Percentiles rank a stretch among this genome's conserved stretches.
Conservation (phyloP, 35 echinoderm and acorn worm species). For the Lytechinus pictus region DNA sequence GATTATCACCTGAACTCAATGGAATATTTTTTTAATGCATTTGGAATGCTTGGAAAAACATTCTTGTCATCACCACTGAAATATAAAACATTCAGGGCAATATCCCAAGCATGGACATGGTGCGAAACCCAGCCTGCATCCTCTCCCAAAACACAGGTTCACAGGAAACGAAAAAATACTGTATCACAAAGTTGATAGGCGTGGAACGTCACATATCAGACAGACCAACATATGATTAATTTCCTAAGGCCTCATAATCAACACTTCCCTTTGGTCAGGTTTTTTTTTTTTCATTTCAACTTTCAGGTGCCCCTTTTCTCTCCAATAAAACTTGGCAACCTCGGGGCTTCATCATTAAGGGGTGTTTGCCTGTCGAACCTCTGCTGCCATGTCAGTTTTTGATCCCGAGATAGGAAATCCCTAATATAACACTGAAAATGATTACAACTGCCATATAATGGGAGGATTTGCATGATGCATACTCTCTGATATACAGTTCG, state of each 20-base stretch:
- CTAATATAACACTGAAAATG: neutral
- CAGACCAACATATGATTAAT: slow-evolving; percentile 13
- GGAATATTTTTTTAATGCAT: neutral
- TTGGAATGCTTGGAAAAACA: neutral
- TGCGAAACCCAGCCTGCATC: neutral
- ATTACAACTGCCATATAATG: neutral
- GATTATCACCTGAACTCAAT: too few species aligned
- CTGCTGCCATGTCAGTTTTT: neutral
- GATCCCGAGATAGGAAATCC: neutral
- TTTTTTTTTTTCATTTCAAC: neutral
- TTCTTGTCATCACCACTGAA: neutral
- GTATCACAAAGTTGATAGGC: slow-evolving; percentile 1
- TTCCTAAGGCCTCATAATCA: slow-evolving; percentile 18
- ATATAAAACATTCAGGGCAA: neutral
- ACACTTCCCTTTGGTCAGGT: neutral
- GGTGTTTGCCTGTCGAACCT: neutral
- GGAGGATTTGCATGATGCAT: neutral
- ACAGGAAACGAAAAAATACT: neutral
- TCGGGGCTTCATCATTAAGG: neutral
- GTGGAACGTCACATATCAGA: neutral
- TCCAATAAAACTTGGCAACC: neutral
- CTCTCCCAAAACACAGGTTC: neutral
- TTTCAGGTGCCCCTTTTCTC: neutral
- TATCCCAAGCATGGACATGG: too few species aligned
- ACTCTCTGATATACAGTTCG: neutral